phyloP scores from a whole-genome alignment of 2,797 vertebrate species.

The Periophthalmus magnuspinnatus region DNA sequence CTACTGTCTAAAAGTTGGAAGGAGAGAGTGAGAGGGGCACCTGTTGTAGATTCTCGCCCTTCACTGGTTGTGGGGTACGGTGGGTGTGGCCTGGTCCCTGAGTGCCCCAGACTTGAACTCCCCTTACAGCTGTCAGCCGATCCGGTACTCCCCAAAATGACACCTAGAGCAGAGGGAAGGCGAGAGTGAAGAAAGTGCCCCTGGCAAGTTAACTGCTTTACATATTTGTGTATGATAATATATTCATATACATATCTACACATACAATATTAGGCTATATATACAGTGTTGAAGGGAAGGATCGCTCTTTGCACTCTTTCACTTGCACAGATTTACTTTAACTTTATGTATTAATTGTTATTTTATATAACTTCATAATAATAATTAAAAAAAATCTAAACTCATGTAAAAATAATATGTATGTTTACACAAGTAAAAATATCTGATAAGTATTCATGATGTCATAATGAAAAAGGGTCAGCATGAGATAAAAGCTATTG shows the following conservation, averaged over 20 bases:
- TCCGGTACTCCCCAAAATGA: slow-evolving; percentile 38
- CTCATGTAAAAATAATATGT: not conserved
- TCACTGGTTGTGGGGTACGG: slow-evolving; percentile 24
- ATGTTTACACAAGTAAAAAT: not conserved
- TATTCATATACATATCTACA: not conserved
- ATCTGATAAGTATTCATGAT: too few species aligned
- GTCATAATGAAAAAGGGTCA: too few species aligned
- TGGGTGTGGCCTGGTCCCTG: slow-evolving; percentile 52
- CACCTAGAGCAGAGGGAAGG: slow-evolving; percentile 25
- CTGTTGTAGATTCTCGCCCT: slow-evolving; percentile 69
- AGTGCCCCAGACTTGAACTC: slow-evolving; percentile 75
- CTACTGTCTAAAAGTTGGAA: slow-evolving; percentile 47
- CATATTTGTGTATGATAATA: slow-evolving; percentile 3
- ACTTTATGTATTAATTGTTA: not conserved
- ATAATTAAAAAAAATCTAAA: not conserved
- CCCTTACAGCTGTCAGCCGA: slow-evolving; percentile 65
- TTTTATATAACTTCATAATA: not conserved
- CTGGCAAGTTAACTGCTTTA: slow-evolving; percentile 6
- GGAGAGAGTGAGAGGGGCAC: slow-evolving; percentile 42
- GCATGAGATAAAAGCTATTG: too few species aligned
- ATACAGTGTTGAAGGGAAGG: not conserved
- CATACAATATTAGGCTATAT: not conserved
- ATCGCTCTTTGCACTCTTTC: not conserved
- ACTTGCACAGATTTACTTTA: not conserved
- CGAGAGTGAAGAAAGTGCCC: slow-evolving; percentile 15